phyloP scores from a whole-genome alignment of 1,140 invertebrate genomes.

The Hesperophylax magnus region DNA sequence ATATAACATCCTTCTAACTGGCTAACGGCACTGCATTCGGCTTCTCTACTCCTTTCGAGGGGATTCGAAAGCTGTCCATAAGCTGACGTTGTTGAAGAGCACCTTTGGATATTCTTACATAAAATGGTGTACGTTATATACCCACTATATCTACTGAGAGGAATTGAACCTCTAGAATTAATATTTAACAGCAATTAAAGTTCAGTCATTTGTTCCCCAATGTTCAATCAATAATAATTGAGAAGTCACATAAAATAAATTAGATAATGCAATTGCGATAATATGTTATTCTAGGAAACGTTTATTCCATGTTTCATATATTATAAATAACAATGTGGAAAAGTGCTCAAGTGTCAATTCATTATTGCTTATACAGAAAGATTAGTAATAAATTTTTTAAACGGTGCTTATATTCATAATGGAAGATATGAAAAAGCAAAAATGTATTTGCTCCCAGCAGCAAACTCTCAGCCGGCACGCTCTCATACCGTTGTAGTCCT shows the following conservation, averaged over 20 bases:
- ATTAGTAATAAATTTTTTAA: conserved; percentile 32
- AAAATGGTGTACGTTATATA: no score
- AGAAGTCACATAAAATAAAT: conserved; percentile 16
- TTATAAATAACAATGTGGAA: conserved; percentile 29
- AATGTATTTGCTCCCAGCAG: not conserved
- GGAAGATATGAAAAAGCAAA: conserved; percentile 28
- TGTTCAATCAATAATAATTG: not conserved
- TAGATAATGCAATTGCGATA: conserved; percentile 15
- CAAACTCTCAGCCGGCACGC: conserved; percentile 14
- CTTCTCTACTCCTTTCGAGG: no score
- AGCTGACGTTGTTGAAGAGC: not conserved
- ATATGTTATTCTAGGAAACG: conserved; percentile 25
- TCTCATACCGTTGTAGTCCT: conserved; percentile 6
- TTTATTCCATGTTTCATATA: conserved; percentile 35
- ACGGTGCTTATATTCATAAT: conserved; percentile 36
- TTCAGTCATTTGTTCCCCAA: not conserved
- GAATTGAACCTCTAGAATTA: no score
- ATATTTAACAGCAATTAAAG: not conserved
- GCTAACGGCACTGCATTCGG: no score
- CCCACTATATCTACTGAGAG: no score
- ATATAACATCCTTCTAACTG: no score
- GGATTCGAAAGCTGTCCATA: no score
- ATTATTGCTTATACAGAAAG: conserved; percentile 39
- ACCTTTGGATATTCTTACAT: conserved; percentile 7
- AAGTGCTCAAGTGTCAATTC: conserved; percentile 37